Conservation (phyloP, 2,797 vertebrate species). For the Halcyon smyrnensis region DNA sequence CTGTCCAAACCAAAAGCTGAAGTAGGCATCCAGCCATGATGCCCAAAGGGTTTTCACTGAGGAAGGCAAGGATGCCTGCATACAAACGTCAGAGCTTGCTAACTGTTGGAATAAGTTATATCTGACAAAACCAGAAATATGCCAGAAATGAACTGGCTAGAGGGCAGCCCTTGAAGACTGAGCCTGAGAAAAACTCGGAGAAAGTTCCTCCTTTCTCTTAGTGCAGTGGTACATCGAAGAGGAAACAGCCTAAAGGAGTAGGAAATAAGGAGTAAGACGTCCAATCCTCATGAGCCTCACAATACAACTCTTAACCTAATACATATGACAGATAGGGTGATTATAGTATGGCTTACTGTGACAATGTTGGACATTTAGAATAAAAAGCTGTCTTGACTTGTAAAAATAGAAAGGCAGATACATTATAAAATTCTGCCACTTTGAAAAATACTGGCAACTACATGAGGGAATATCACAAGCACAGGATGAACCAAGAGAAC, state of each 20-base stretch:
- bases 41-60: not conserved
- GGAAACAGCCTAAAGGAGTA: not conserved
- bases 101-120: not conserved
- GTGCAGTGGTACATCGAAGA: not conserved
- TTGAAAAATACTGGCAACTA: not conserved
- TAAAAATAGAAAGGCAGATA: not conserved
- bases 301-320: not conserved
- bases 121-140: not conserved
- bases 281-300: not conserved
- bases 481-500: not conserved
- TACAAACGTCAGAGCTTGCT: not conserved
- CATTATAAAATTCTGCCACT: not conserved
- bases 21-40: not conserved
- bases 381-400: not conserved
- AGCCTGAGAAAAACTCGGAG: not conserved
- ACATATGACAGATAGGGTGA: not conserved
- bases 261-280: not conserved
- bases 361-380: not conserved
- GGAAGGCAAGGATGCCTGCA: not conserved
- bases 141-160: not conserved
- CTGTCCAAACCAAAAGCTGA: not conserved
- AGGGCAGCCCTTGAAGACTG: not conserved
- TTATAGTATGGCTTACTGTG: not conserved
- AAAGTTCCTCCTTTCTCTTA: not conserved
- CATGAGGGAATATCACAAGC: not conserved